Percentiles rank a stretch among this genome's conserved stretches.
These are phyloP conservation scores for Eudorcas thomsonii DNA, from an alignment of 2,113 vertebrate genomes.

Conservation along the genomic window DNA sequence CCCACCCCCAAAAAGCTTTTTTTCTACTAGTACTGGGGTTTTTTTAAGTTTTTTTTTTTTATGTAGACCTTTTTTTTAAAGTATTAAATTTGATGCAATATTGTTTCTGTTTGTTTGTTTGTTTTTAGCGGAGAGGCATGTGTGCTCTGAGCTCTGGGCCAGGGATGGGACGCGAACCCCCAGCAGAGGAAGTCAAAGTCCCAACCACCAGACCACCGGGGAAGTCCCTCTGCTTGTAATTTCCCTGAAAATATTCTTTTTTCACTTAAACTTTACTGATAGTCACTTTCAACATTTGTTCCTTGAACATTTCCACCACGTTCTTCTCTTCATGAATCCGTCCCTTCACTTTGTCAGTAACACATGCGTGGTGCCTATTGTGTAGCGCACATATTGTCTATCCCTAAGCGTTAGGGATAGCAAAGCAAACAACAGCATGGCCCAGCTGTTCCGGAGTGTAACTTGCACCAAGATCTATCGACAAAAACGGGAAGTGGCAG, in stretches of 20 bases:
- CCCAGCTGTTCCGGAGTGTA: background rate
- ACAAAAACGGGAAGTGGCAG: background rate
- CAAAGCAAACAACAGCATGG: background rate
- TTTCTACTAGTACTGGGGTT: background rate
- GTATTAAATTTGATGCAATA: background rate
- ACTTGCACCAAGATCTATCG: background rate
- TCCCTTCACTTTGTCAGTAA: background rate
- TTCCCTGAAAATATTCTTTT: background rate
- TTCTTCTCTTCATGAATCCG: background rate
- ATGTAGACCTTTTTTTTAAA: background rate
- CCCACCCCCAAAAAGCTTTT: background rate
- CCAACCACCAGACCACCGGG: fast-evolving
- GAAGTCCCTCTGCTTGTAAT: background rate
- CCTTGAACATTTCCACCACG: background rate
- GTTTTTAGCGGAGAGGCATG: background rate
- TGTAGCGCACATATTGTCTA: too few relatives aligned
- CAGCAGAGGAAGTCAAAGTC: background rate
- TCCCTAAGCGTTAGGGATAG: background rate
- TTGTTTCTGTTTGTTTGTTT: background rate
- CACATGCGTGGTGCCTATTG: background rate
- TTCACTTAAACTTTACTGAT: background rate
- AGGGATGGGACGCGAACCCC: fast-evolving
- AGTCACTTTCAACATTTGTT: background rate
- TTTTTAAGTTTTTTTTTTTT: fast-evolving
- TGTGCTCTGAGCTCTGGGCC: background rate